Evolutionary conservation across 2,888 invertebrate genomes (phyloP).

Genomic region (Microctonus brassicae): DNA sequence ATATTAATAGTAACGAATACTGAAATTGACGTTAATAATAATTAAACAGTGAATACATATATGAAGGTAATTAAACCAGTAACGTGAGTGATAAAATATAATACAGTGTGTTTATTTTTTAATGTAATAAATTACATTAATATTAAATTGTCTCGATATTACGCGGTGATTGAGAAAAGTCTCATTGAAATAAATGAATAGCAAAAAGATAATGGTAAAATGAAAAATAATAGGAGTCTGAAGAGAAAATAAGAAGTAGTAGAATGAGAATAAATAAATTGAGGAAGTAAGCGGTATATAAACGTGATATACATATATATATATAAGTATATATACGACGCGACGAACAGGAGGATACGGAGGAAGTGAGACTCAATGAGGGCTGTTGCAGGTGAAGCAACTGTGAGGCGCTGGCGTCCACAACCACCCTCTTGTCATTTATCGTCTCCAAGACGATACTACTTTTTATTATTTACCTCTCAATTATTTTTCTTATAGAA

Average conservation of each 20-base stretch:
- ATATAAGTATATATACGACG: too few species aligned
- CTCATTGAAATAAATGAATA: not conserved
- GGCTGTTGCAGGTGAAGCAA: constrained; percentile 40
- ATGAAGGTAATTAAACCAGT: constrained; percentile 20
- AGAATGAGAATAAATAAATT: not conserved
- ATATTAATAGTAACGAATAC: constrained; percentile 12
- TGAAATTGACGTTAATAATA: constrained; percentile 26
- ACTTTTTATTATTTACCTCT: not conserved
- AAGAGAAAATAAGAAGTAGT: constrained; percentile 3
- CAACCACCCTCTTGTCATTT: constrained; percentile 26
- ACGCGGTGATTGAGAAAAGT: not conserved
- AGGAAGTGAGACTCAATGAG: constrained; percentile 43
- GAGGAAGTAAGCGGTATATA: not conserved
- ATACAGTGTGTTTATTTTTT: not conserved
- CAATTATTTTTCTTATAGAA: not conserved
- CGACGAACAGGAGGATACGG: constrained; percentile 7
- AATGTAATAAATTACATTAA: not conserved
- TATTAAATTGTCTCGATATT: not conserved
- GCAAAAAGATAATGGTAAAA: not conserved
- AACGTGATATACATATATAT: not conserved
- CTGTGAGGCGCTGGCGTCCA: constrained; percentile 49
- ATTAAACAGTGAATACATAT: constrained; percentile 9
- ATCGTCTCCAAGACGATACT: not conserved
- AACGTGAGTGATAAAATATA: constrained; percentile 1
- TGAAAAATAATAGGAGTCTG: not conserved